Evolutionary conservation across 2,888 invertebrate species (phyloP).

Genomic region (Heliconius aoede): DNA sequence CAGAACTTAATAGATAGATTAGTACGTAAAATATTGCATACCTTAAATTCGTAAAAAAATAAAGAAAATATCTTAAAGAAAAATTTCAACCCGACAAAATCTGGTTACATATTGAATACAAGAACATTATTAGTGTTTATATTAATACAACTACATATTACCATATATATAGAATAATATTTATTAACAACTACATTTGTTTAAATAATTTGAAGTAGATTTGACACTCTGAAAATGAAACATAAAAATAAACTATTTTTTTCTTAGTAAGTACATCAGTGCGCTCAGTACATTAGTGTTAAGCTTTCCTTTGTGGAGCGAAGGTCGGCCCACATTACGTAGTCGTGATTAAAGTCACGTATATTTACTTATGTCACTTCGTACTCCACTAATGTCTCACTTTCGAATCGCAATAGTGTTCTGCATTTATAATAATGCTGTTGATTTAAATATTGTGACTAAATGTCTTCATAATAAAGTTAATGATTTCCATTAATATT

Average conservation of each 20-base stretch:
- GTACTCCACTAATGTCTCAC: constrained; percentile 49
- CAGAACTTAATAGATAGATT: no score
- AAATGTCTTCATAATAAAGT: constrained; percentile 7
- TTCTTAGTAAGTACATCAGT: no score
- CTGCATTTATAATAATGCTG: constrained; percentile 46
- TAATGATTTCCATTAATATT: constrained; percentile 6
- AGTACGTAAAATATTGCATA: no score
- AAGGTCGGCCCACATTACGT: constrained; percentile 72
- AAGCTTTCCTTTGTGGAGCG: constrained; percentile 57
- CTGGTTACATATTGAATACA: no score
- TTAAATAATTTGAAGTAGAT: background rate
- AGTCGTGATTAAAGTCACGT: constrained; percentile 57
- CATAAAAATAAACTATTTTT: background rate
- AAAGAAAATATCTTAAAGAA: no score
- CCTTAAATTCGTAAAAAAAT: no score
- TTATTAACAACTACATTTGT: no score
- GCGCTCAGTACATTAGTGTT: constrained; percentile 38
- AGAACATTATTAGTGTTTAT: no score
- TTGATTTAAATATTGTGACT: constrained; percentile 43
- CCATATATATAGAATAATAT: no score
- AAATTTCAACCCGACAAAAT: no score
- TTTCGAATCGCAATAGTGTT: constrained; percentile 49
- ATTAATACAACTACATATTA: no score
- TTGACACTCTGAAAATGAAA: background rate
- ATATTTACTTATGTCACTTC: constrained; percentile 46